These are phyloP conservation scores for Silurus aristotelis DNA, from an alignment of 2,797 vertebrate species.

Conservation along the genomic window DNA sequence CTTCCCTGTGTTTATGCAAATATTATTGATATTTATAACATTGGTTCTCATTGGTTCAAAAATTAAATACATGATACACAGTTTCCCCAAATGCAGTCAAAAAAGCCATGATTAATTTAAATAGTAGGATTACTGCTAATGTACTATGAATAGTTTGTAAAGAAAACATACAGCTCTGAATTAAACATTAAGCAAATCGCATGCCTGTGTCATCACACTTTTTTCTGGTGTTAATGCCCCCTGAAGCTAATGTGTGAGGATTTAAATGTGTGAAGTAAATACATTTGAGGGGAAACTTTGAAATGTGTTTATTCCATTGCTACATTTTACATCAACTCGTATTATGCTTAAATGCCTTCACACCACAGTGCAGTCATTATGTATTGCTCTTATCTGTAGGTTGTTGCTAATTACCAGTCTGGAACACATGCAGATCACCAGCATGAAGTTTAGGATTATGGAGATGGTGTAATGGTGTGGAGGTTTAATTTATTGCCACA, in stretches of 20 bases:
- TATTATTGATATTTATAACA: neutral
- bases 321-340: neutral
- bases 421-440: no score
- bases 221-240: neutral
- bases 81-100: neutral
- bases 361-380: neutral
- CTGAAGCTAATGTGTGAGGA: neutral
- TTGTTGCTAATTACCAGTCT: neutral
- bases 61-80: neutral
- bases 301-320: neutral
- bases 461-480: neutral
- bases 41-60: neutral
- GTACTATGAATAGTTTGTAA: neutral
- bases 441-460: neutral
- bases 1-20: no score
- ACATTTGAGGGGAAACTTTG: neutral
- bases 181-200: neutral
- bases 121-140: neutral
- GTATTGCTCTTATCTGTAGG: neutral
- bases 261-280: neutral
- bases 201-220: neutral
- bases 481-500: neutral
- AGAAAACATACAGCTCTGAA: neutral
- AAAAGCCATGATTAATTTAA: neutral
- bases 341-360: neutral